Base-by-base conservation (phyloP, 2,888 invertebrate genomes). In the Agrotis puta region DNA sequence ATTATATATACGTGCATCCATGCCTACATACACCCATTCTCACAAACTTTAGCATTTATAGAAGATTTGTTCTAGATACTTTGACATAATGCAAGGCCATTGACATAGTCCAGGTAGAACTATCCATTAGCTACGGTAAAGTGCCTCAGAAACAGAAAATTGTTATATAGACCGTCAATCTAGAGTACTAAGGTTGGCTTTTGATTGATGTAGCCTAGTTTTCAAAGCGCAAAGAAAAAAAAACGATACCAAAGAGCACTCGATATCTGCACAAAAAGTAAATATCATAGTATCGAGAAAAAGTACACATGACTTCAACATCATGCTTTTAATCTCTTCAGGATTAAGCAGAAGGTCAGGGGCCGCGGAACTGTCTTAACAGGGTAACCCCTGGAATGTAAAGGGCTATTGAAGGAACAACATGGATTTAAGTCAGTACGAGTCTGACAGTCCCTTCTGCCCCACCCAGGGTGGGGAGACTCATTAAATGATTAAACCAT, bases 201-300 rank as follows among this genome's bases (percentile, higher is more conserved):
- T 69, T 39, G 54, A 66, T 48, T 48, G 14, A 43, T 67, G 11
- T 11, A 20, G 27, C 13, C 43, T 50, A 9, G 18, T 20, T 67
- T 48, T 6, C 3, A 5, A 14, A 4, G 5, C 50, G 18, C 50
- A 27, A 20, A 20, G 24, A 67, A 6, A 24, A 54, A 66, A 47
- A 66, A 54, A 7, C 22, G 1, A 66, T 27, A 27, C 18, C 43
- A 27, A 3, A 13, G 18, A 57, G 27, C 14, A 22, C 18, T 47
- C 16, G 20, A 27, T 64, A 20, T 13, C 13, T n/a, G 13, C 7
- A 22, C 27, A 45, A 27, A 45, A 27, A 45, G n/a, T 22, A 33
- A 22, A 14, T 33, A 33, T 20, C 9, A 18, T 18, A 3, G 1
- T 14, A 39, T 62, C 13, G 3, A 16, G 6, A 16, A 48, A 14